Conservation (phyloP, 2,113 vertebrate genomes). For the Vidua chalybeata region DNA sequence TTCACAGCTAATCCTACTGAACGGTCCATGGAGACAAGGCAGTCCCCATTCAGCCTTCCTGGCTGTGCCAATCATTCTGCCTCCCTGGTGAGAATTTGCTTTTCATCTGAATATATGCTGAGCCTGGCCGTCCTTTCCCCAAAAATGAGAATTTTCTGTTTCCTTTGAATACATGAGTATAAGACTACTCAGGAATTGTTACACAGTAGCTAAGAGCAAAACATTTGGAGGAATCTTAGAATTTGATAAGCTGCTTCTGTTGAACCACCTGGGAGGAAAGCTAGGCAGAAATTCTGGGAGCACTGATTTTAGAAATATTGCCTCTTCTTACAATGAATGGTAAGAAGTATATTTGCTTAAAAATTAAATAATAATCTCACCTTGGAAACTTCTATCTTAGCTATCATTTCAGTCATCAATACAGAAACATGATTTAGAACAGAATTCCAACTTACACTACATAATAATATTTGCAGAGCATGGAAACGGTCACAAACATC, state of each 20-base stretch:
- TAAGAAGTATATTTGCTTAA: not conserved
- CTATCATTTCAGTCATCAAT: not conserved
- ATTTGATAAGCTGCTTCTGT: not conserved
- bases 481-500: accelerated
- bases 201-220: not conserved
- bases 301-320: not conserved
- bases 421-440: not conserved
- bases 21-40: not conserved
- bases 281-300: not conserved
- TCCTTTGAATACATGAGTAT: not conserved
- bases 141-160: not conserved
- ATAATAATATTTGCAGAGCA: not conserved
- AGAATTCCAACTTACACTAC: not conserved
- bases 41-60: not conserved
- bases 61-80: not conserved
- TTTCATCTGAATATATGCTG: not conserved
- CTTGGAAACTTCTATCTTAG: not conserved
- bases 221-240: not conserved
- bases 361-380: not conserved
- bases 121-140: not conserved
- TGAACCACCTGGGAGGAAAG: not conserved
- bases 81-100: not conserved
- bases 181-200: not conserved
- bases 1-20: not conserved
- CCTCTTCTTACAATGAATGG: not conserved